Evolutionary conservation across 2,888 invertebrate species (phyloP), one percentile per base, ranked within the genome.

Genomic region (Stenoptilia bipunctidactyla): DNA sequence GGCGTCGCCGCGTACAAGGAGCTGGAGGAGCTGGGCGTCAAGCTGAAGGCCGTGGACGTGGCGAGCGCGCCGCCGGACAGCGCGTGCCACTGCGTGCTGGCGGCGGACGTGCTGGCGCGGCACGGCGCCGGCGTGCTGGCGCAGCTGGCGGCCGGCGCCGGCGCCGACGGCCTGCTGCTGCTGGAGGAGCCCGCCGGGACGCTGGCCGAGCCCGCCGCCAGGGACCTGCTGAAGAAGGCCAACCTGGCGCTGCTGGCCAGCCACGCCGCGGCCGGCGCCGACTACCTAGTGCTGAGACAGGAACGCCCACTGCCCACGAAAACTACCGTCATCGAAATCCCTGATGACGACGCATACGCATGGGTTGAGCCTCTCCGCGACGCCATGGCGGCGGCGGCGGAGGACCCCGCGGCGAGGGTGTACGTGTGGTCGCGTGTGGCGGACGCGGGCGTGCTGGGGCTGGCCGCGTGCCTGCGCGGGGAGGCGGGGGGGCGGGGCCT

Each of bases 391-490:
- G 88, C 88, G 43, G 84, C 90, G 43, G 84, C 90, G 58, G 65
- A 69, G 15, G 90, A 54, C 62, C 94, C 30, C 14, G 40, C 36
- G 27, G 9, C 14, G 42, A 37, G 45, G 14, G 39, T 45, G 25
- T 45, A 41, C 41, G 37, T 25, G 27, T 88, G 92, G 40, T 87
- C 90, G 42, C 89, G 90, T 34, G 88, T 90, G 53, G 86, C 89
- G 43, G 66, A 86, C 15, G 87, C 88, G 64, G 98, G 98, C 46
- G 85, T 94, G 47, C 85, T 97, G 41, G 98, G 98, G 36, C 85
- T 98, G 64, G 90, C 92, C 58, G 92, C 95, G 62, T 99, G 98
- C 70, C 85, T 98, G 50, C 91, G 92, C 57, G 90, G 89, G 54
- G 98, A 98, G 85, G 87, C 91, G 4, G 96, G 95, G 48, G 96